phyloP scores from a whole-genome alignment of 2,888 invertebrate genomes.

The Bruchidius siliquastri region DNA sequence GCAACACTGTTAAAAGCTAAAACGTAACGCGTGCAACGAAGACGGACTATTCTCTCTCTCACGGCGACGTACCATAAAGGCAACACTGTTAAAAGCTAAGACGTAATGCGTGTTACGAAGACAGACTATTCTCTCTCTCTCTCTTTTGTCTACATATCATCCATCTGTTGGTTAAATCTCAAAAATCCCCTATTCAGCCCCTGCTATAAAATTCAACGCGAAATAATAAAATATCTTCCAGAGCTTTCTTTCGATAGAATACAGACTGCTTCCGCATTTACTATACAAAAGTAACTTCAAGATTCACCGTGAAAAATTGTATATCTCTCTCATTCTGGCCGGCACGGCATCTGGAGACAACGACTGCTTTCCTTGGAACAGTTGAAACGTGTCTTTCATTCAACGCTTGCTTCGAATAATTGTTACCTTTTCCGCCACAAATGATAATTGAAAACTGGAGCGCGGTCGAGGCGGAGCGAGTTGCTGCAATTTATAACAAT shows the following conservation, averaged over 20 bases:
- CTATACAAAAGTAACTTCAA: neutral
- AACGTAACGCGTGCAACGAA: no score
- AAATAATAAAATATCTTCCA: neutral
- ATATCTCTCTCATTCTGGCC: neutral
- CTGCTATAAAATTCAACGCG: neutral
- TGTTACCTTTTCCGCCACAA: neutral
- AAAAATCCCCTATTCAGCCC: no score
- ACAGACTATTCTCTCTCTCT: no score
- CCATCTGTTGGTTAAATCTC: no score
- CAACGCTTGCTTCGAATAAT: neutral
- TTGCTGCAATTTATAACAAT: neutral
- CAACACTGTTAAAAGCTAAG: no score
- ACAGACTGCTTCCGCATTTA: neutral
- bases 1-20: no score
- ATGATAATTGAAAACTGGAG: neutral
- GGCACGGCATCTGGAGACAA: neutral
- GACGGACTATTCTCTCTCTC: no score
- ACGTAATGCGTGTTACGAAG: no score
- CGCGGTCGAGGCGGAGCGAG: neutral
- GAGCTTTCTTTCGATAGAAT: neutral
- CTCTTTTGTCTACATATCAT: no score
- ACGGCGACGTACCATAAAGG: no score
- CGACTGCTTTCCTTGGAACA: neutral
- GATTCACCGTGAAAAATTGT: neutral
- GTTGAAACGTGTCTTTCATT: neutral